phyloP scores from a whole-genome alignment of 2,888 invertebrate genomes.

The Phyllotreta cruciferae region DNA sequence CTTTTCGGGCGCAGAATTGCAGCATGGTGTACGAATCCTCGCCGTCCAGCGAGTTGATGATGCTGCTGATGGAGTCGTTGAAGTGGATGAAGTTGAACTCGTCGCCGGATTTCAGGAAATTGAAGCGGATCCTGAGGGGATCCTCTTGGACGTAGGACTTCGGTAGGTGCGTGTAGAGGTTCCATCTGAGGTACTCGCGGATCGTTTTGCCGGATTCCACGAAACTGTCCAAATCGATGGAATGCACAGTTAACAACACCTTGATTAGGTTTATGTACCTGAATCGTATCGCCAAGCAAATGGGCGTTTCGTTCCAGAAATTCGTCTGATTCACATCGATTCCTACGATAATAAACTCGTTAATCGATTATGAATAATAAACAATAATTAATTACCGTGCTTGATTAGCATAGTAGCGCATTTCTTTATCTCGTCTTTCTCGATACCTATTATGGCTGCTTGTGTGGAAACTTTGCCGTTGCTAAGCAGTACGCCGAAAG shows the following conservation, averaged over 20 bases:
- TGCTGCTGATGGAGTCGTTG: constrained; percentile 41
- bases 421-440: constrained; percentile 36
- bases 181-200: constrained; percentile 40
- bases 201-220: constrained; percentile 39
- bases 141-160: constrained; percentile 32
- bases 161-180: constrained; percentile 28
- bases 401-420: constrained; percentile 43
- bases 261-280: constrained; percentile 30
- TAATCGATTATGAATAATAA: not conserved
- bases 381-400: constrained; percentile 20
- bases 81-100: constrained; percentile 43
- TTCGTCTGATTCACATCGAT: constrained; percentile 47
- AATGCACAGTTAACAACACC: constrained; percentile 32
- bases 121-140: constrained; percentile 39
- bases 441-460: constrained; percentile 40
- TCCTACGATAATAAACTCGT: constrained; percentile 14
- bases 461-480: constrained; percentile 41
- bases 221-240: constrained; percentile 43
- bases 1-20: constrained; percentile 45
- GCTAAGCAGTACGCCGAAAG: constrained; percentile 37
- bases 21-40: constrained; percentile 43
- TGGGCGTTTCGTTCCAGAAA: constrained; percentile 47
- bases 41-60: constrained; percentile 39
- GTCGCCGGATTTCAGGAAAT: constrained; percentile 43
- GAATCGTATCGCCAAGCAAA: constrained; percentile 45